Base-by-base conservation (phyloP, 2,797 vertebrate species). In the Hemitrygon akajei region DNA sequence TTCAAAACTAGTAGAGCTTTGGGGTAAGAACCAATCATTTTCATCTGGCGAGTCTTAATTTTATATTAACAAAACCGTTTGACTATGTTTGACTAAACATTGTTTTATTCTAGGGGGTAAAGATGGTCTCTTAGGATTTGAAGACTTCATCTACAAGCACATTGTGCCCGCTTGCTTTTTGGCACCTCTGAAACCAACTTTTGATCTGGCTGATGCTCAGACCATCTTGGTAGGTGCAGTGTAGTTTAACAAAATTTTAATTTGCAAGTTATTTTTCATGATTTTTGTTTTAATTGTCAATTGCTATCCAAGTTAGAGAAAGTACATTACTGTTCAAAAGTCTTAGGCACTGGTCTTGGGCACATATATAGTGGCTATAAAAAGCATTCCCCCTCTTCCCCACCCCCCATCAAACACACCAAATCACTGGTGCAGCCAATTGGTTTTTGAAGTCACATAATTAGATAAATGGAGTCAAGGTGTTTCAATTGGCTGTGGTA, bases 131-230 rank as follows among this genome's bases (percentile, higher is more conserved):
- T 97, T 98, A 94, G 99, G 98, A 73, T 99, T 99, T 95, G 98
- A 98, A 14, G 99, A 99, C 96, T 99, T 99, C 95, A 97, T 99
- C 96, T 99, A 99, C 96, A 99, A 99, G 95, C 98, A 99, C 96
- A 99, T 99, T 87, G 97, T 99, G 82, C 98, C 99, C 0, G 98
- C 99, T 0, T 99, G 98, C 95, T 99, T 99, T 96, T 95, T 99
- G 95, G 98, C 99, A 89, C 99, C 99, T 94, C 97, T 99, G 94
- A 99, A 99, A 94, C 98, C 98, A 69, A 98, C 98, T 0, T 99
- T 99, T 96, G 99, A 99, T 96, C 97, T 99, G 91, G 98, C 98
- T 0, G 99, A 99, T 94, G 99, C 98, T 81, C 99, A 99, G 95
- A 99, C 99, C 3, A 97, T 99, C 76, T 96, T 99, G 97, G 99